Percentiles rank a stretch among this genome's conserved stretches.
These are phyloP conservation scores for Bothrops alternatus DNA, from an alignment of 2,797 vertebrate genomes.

Conservation along the genomic window DNA sequence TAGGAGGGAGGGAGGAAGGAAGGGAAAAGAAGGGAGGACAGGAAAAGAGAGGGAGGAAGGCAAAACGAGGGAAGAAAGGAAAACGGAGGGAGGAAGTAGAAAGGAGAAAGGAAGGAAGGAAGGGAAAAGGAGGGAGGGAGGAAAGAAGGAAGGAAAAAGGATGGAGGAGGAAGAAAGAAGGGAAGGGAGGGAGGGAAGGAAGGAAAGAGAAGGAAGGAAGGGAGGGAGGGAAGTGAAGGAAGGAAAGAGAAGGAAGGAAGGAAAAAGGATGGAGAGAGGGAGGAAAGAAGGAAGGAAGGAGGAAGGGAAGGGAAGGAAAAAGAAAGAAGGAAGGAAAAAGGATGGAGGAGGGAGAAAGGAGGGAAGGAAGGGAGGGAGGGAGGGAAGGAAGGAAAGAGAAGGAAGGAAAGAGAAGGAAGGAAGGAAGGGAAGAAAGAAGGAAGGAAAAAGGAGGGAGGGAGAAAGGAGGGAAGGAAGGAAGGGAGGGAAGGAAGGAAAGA, in stretches of 20 bases:
- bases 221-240: too few species aligned
- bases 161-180: constrained; percentile 57
- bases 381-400: too few species aligned
- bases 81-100: constrained; percentile 60
- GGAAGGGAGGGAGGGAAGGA: not conserved
- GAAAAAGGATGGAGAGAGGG: too few species aligned
- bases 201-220: not conserved
- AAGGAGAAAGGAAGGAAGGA: constrained; percentile 72
- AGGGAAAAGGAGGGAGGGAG: constrained; percentile 68
- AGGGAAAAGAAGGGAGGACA: constrained; percentile 75
- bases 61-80: constrained; percentile 39
- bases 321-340: too few species aligned
- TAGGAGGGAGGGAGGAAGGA: constrained; percentile 67
- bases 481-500: too few species aligned
- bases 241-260: too few species aligned
- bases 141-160: constrained; percentile 68
- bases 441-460: too few species aligned
- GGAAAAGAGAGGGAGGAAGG: constrained; percentile 33
- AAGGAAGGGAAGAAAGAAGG: too few species aligned
- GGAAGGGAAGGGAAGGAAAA: too few species aligned
- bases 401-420: too few species aligned
- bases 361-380: rapidly evolving
- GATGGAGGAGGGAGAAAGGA: too few species aligned
- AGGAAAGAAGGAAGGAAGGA: rapidly evolving
- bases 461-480: too few species aligned